Conservation (phyloP, 2,797 vertebrate species). For the Limnodromus scolopaceus region DNA sequence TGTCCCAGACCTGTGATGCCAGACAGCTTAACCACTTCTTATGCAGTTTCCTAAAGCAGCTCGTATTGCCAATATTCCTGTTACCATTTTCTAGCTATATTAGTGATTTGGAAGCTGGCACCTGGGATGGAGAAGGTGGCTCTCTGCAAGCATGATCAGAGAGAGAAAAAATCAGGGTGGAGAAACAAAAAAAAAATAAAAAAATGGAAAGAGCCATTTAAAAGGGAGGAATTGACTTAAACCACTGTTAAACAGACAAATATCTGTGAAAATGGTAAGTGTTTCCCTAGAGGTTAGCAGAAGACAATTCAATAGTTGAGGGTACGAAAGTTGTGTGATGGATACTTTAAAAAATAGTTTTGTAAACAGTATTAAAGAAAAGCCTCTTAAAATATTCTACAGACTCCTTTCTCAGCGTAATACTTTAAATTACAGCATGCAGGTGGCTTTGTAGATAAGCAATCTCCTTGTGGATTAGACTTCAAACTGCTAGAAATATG, state of each 20-base stretch:
- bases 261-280: background rate
- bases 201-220: background rate
- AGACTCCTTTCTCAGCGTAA: background rate
- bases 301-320: background rate
- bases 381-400: conserved; percentile 18
- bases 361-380: background rate
- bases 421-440: conserved; percentile 50
- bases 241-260: background rate
- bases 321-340: background rate
- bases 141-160: background rate
- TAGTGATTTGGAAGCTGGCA: background rate
- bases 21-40: background rate
- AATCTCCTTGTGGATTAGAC: conserved; percentile 49
- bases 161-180: background rate
- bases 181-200: background rate
- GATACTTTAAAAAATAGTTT: background rate
- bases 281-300: background rate
- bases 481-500: conserved; percentile 58
- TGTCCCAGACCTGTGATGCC: background rate
- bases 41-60: background rate
- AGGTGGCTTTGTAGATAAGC: conserved; percentile 70
- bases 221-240: background rate
- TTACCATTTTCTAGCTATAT: accelerated
- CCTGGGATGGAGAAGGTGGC: background rate
- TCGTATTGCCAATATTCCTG: background rate